Evolutionary conservation across 2,888 invertebrate species (phyloP).

Genomic region (Pachydiplax longipennis): DNA sequence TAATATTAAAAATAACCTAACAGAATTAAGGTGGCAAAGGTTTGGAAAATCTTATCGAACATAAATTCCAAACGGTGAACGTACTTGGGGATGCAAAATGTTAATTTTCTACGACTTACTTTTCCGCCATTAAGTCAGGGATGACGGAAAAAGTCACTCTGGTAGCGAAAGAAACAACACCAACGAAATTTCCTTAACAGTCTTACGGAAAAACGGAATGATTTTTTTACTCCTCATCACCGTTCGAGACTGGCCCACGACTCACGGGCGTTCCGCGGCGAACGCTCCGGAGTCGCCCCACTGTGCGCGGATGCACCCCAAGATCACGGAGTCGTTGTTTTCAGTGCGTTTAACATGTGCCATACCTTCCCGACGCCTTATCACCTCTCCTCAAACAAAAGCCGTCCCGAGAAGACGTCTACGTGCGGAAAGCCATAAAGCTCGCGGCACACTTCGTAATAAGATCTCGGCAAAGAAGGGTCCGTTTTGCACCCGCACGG

Average conservation of each 20-base stretch:
- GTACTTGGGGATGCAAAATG: too few species aligned
- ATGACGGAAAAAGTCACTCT: not conserved
- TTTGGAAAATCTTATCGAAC: too few species aligned
- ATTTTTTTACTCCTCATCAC: not conserved
- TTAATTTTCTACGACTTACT: not conserved
- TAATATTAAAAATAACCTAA: too few species aligned
- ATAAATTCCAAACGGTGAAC: too few species aligned
- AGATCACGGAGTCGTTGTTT: conserved; percentile 3
- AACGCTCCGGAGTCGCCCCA: not conserved
- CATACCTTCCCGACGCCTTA: conserved; percentile 20
- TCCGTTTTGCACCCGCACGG: not conserved
- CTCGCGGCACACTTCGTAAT: not conserved
- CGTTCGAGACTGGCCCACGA: not conserved
- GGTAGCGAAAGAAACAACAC: too few species aligned
- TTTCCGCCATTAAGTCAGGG: not conserved
- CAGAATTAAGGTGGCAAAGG: too few species aligned
- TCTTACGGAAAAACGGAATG: not conserved
- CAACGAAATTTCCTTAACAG: too few species aligned
- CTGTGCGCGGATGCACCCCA: not conserved
- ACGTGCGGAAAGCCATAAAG: conserved; percentile 31
- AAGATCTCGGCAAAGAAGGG: not conserved
- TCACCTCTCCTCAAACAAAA: conserved; percentile 25
- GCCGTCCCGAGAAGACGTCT: not conserved
- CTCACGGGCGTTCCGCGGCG: too few species aligned
- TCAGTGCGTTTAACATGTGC: conserved; percentile 30